Evolutionary conservation across 2,888 invertebrate genomes (phyloP).

Genomic region (Xestia ashworthii): DNA sequence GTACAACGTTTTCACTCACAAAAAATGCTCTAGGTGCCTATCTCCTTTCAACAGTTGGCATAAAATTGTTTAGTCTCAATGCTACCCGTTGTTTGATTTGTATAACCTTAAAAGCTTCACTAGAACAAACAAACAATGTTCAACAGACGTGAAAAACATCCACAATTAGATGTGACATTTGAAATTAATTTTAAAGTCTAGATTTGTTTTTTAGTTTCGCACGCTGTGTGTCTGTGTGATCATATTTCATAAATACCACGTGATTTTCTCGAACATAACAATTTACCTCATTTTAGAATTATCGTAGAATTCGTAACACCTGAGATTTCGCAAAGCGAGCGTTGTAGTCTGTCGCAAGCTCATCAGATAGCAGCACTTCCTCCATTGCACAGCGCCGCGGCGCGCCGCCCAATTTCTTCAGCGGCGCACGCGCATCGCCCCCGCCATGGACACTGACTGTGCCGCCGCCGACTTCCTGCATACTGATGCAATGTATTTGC

Average conservation of each 20-base stretch:
- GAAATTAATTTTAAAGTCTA: conserved; percentile 36
- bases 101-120: conserved; percentile 63
- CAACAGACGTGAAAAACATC: conserved; percentile 47
- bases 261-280: conserved; percentile 14
- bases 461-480: conserved; percentile 70
- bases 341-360: conserved; percentile 77
- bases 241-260: conserved; percentile 41
- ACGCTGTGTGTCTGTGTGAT: conserved; percentile 18
- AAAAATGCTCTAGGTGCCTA: conserved; percentile 55
- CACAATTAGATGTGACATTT: conserved; percentile 53
- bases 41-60: conserved; percentile 60
- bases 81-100: conserved; percentile 62
- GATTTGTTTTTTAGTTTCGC: conserved; percentile 19
- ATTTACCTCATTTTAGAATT: conserved; percentile 46
- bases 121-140: conserved; percentile 55
- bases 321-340: conserved; percentile 62
- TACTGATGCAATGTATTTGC: conserved; percentile 71
- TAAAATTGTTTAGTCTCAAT: conserved; percentile 66
- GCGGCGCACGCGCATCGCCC: conserved; percentile 67
- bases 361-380: conserved; percentile 83
- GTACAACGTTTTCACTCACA: conserved; percentile 52
- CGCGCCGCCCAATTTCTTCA: conserved; percentile 79
- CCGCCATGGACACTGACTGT: conserved; percentile 59
- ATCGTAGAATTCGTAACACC: conserved; percentile 56
- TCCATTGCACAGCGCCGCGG: conserved; percentile 77